phyloP scores from a whole-genome alignment of 64 coral and sea anemone species.

The Dendronephthya gigantea region DNA sequence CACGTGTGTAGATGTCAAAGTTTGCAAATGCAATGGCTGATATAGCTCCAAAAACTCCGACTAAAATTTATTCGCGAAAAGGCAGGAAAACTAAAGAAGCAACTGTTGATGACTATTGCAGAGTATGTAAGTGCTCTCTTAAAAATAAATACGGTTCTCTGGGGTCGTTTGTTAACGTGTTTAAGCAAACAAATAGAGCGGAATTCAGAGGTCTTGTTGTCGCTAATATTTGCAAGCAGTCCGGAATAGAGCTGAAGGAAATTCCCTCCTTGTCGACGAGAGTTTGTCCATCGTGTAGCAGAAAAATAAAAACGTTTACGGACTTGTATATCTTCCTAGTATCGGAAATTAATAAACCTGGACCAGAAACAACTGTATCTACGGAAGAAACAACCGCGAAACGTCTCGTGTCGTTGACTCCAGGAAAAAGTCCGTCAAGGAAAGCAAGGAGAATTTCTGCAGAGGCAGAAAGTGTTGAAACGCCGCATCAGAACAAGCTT shows the following conservation, averaged over 20 bases:
- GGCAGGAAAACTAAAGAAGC: background rate
- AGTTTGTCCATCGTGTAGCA: background rate
- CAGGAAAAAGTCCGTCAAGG: background rate
- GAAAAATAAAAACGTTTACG: conserved; percentile 1
- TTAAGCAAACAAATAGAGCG: conserved; percentile 19
- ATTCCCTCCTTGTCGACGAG: background rate
- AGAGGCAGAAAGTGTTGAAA: background rate
- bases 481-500: background rate
- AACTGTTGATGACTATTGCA: conserved; percentile 27
- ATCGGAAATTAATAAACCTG: background rate
- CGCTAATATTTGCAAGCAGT: background rate
- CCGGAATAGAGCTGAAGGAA: conserved; percentile 8
- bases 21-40: background rate
- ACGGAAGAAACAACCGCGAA: background rate
- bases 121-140: conserved; percentile 25
- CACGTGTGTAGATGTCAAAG: background rate
- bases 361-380: background rate
- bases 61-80: background rate
- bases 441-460: background rate
- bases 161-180: conserved; percentile 30
- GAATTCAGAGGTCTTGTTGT: conserved; percentile 28
- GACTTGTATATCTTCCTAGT: background rate
- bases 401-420: background rate
- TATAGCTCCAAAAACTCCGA: background rate
- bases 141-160: conserved; percentile 26